Base-by-base conservation (phyloP, 2,797 vertebrate genomes). In the Cercopithecus neglectus region DNA sequence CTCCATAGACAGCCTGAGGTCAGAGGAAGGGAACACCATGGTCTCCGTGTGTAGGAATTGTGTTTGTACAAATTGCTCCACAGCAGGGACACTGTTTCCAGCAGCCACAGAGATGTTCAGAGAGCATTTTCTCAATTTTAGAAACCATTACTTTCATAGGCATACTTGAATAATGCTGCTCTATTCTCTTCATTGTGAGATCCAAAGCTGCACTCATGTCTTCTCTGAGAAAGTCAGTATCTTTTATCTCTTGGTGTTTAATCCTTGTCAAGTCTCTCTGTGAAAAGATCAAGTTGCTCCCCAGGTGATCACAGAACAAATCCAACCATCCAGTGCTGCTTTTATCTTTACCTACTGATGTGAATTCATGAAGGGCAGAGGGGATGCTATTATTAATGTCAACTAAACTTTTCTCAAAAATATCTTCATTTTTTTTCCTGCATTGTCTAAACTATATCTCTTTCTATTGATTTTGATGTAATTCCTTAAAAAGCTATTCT, bases 61-160 rank as follows among this genome's bases (percentile, higher is more conserved):
- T 98, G 89, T 98, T 98, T 28, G 98, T 98, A 89, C 98, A 99
- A 39, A 98, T 90, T 48, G 98, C 98, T 75, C 48, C 22, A 46
- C 98, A 99, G 11, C 97, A 96, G 21, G 98, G 98, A 88, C 98
- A 99, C 67, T 97, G 70, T 2, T 82, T 39, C 98, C 97, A 98
- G 94, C 98, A 99, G 2, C 98, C 98, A 1, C 75, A 90, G 22
- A 98, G 98, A 7, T 98, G 98, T 8, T 98, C 88, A 0, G 46
- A 96, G 21, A 98, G 94, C 33, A 98, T 98, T 82, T 97, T 79
- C 39, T 80, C 17, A n/a, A 94, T 94, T 79, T 87, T 24, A 39
- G 79, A 36, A 83, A 93, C 6, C 5, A 89, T 67, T 39, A 72
- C 26, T 13, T 92, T n/a, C 36, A 11, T 4, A 74, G 16, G 13